Evolutionary conservation across 2,888 invertebrate species (phyloP), one percentile per base, ranked within the genome.

Genomic region (Pollenia amentaria): DNA sequence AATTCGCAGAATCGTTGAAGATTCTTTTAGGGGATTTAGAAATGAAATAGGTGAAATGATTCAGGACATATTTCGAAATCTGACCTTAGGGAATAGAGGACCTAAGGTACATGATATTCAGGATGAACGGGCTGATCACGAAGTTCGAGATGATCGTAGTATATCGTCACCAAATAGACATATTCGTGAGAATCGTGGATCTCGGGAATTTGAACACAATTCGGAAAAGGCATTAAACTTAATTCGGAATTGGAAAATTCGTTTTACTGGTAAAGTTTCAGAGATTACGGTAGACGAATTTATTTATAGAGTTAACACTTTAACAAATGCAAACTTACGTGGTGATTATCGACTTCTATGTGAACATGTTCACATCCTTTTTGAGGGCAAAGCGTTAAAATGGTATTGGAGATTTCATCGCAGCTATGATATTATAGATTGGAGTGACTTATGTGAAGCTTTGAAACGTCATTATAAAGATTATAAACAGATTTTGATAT

Each of bases 371-470:
- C 62, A 21, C 11, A 14, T 60, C 11, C n/a, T n/a, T n/a, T n/a
- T n/a, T n/a, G n/a, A n/a, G n/a, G n/a, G n/a, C 60, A 55, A 55
- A 55, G 55, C 55, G 7, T 14, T 38, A 21, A 44, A 44, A 46
- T 65, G 65, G 67, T 69, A 12, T 38, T 69, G 67, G 67, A 44
- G 67, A 14, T 69, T 48, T 51, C 67, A 69, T 69, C 29, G 67
- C 9, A 38, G 11, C 11, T 29, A 18, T 44, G 18, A 46, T 40
- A 14, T 2, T 12, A 46, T 21, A 18, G 12, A 46, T 7, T 65
- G 65, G 65, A 3, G 12, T 10, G 12, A 46, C 8, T 44, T 65
- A 46, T 65, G 38, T 51, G n/a, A 38, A 0, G 48, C 48, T 1
- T 18, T 70, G 9, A 42, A 42, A 29, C 29, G 14, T 10, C 48